Evolutionary conservation across 2,113 vertebrate genomes (phyloP).

Genomic region (Notarius lentiginosus): DNA sequence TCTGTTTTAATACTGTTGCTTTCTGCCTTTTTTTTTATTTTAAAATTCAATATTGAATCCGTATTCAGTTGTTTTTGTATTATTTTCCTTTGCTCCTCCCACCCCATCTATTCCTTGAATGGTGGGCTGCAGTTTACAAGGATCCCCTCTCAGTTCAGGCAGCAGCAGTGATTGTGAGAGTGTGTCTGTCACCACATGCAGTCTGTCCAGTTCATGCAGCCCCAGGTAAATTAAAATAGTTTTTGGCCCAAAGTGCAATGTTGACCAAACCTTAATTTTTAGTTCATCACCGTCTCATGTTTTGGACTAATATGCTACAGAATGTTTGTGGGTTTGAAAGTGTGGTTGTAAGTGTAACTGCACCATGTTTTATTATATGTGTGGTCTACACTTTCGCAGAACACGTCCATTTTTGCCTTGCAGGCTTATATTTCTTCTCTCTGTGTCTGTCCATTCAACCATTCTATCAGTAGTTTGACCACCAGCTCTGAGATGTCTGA

Average conservation of each 20-base stretch:
- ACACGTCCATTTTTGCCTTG: neutral
- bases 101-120: conserved; percentile 49
- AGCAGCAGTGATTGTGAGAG: conserved; percentile 91
- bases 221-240: conserved; percentile 77
- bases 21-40: neutral
- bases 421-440: neutral
- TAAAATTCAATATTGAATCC: conserved; percentile 24
- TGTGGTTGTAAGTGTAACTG: neutral
- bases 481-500: conserved; percentile 80
- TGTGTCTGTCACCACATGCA: conserved; percentile 91
- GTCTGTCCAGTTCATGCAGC: conserved; percentile 84
- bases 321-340: neutral
- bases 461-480: conserved; percentile 76
- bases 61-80: conserved; percentile 37
- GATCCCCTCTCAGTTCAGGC: conserved; percentile 84
- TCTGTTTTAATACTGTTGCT: neutral
- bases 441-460: conserved; percentile 26
- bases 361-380: neutral
- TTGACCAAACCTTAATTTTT: neutral
- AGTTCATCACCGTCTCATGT: neutral
- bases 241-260: neutral
- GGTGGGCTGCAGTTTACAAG: conserved; percentile 79
- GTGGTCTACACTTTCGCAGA: neutral
- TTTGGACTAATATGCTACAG: neutral
- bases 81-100: conserved; percentile 40